Evolutionary conservation across 2,888 invertebrate genomes (phyloP).

Genomic region (Phania funesta): DNA sequence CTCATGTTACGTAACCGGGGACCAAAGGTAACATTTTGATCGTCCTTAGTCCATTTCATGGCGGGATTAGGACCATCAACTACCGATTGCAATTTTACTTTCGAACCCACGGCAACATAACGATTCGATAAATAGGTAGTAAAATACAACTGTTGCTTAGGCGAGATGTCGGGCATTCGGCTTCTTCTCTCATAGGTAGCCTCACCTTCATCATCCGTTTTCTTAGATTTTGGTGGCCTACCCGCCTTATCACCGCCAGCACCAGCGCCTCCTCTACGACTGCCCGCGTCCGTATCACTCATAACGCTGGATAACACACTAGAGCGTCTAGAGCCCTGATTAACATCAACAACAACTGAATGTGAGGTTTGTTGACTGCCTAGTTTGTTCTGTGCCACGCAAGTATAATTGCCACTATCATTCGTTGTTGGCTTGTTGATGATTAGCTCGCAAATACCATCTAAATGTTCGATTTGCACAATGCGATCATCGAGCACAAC

Average conservation of each 20-base stretch:
- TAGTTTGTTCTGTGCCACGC: constrained; percentile 86
- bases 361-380: constrained; percentile 88
- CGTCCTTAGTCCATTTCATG: constrained; percentile 89
- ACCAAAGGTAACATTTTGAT: constrained; percentile 80
- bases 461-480: constrained; percentile 86
- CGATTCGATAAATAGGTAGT: constrained; percentile 78
- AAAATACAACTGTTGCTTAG: constrained; percentile 80
- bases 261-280: constrained; percentile 55
- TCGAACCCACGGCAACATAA: constrained; percentile 83
- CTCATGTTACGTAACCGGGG: constrained; percentile 78
- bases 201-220: constrained; percentile 74
- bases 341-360: constrained; percentile 82
- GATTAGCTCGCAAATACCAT: constrained; percentile 88
- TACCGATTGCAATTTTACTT: constrained; percentile 90
- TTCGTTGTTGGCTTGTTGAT: constrained; percentile 85
- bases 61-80: constrained; percentile 87
- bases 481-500: constrained; percentile 82
- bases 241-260: constrained; percentile 61
- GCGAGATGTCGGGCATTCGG: constrained; percentile 78
- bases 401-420: constrained; percentile 82
- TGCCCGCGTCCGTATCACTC: constrained; percentile 72
- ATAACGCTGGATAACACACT: constrained; percentile 74
- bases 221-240: constrained; percentile 71
- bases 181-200: constrained; percentile 83
- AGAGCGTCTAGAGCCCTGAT: constrained; percentile 77